phyloP scores from a whole-genome alignment of 1,140 invertebrate species.

The Pseudomyrmex gracilis region DNA sequence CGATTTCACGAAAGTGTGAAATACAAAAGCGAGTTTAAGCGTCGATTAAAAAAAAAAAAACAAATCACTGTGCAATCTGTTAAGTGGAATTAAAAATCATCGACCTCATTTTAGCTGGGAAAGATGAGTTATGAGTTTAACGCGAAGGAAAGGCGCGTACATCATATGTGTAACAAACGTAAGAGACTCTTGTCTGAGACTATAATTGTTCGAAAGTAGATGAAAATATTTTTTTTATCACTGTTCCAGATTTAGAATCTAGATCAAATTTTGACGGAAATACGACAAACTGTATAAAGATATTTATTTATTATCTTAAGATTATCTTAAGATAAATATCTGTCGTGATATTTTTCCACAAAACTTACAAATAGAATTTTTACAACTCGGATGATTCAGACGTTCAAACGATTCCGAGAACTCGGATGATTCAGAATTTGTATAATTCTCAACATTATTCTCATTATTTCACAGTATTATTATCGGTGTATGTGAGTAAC shows the following conservation, averaged over 20 bases:
- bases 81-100: conserved; percentile 39
- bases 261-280: background rate
- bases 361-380: background rate
- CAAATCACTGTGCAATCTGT: background rate
- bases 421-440: conserved; percentile 19
- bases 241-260: background rate
- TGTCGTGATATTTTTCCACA: background rate
- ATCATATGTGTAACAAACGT: background rate
- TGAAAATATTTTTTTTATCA: background rate
- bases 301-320: background rate
- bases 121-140: background rate
- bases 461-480: background rate
- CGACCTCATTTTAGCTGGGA: conserved; percentile 11
- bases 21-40: conserved; percentile 28
- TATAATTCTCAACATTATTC: conserved; percentile 15
- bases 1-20: conserved; percentile 29
- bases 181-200: background rate
- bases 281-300: background rate
- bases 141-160: background rate
- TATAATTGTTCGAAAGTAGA: conserved; percentile 13
- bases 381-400: conserved; percentile 19
- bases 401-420: conserved; percentile 30
- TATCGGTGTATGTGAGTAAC: background rate
- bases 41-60: background rate
- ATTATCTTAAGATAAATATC: background rate